Percentiles rank a stretch among this genome's conserved stretches.
Conservation (phyloP, 2,888 invertebrate genomes). For the Phasia obesa region DNA sequence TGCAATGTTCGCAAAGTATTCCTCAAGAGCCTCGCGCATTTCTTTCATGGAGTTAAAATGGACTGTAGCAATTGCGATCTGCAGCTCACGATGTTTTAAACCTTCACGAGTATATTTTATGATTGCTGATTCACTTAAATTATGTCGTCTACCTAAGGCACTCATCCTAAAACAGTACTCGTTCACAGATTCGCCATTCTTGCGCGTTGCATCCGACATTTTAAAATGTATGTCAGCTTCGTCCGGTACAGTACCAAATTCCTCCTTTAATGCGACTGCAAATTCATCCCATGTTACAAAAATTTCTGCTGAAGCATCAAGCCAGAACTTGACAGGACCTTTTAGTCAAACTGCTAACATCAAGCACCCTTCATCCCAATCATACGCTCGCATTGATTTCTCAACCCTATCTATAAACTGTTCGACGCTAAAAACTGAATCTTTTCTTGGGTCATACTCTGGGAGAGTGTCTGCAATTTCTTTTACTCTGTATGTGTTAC, state of each 20-base stretch:
- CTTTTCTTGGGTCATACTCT: no score
- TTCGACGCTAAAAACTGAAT: neutral
- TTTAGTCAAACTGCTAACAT: neutral
- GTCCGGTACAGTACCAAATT: conserved; percentile 41
- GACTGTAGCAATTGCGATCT: conserved; percentile 13
- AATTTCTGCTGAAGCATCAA: neutral
- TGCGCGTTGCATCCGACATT: conserved; percentile 38
- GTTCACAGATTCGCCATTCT: conserved; percentile 42
- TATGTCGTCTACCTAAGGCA: conserved; percentile 38
- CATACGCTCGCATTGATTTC: neutral
- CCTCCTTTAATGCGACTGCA: conserved; percentile 14
- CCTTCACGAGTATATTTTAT: no score
- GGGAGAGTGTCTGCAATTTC: no score
- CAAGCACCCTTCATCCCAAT: neutral
- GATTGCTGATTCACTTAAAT: no score
- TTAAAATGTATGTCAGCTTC: conserved; percentile 58
- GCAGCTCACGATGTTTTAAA: conserved; percentile 25
- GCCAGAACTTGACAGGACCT: neutral
- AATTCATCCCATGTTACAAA: conserved; percentile 19
- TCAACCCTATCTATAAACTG: neutral
- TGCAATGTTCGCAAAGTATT: conserved; percentile 10
- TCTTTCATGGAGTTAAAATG: conserved; percentile 13
- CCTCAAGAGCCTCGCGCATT: conserved; percentile 32
- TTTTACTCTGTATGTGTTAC: no score
- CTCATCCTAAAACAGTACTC: conserved; percentile 60